These are phyloP conservation scores for Drosophila testacea DNA, from an alignment of 2,888 invertebrate species.

Conservation along the genomic window DNA sequence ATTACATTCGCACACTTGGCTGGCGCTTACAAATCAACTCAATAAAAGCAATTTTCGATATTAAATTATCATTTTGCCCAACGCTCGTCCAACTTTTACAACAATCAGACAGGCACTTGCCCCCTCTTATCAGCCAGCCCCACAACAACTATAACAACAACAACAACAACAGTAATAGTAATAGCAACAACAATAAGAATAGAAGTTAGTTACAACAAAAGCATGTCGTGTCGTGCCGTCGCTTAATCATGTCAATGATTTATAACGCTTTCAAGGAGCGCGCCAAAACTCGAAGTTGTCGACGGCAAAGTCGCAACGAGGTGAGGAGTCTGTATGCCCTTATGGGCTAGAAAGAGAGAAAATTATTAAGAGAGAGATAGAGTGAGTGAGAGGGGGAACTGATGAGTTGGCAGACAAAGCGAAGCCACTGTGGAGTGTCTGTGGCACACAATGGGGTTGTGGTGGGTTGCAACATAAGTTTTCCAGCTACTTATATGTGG, in stretches of 20 bases:
- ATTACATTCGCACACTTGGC: background rate
- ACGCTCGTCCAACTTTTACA: conserved; percentile 8
- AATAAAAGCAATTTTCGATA: conserved; percentile 78
- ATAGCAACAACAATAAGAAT: conserved; percentile 5
- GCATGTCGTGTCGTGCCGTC: conserved; percentile 78
- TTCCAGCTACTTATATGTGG: conserved; percentile 76
- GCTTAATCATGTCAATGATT: conserved; percentile 82
- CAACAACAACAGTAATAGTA: too few species aligned
- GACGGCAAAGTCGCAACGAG: conserved; percentile 64
- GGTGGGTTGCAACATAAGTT: conserved; percentile 71
- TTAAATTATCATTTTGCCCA: conserved; percentile 75
- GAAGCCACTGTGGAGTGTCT: conserved; percentile 27
- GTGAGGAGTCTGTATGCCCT: conserved; percentile 33
- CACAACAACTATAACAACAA: conserved; percentile 23
- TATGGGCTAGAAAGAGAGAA: background rate
- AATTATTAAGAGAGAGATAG: background rate
- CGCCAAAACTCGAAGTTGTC: conserved; percentile 76
- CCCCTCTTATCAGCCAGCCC: background rate
- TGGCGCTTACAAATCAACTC: conserved; percentile 57
- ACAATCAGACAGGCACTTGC: conserved; percentile 11
- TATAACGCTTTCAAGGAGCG: conserved; percentile 81
- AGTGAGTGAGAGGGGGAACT: conserved; percentile 14
- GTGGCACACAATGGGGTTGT: conserved; percentile 19
- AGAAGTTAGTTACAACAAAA: conserved; percentile 63
- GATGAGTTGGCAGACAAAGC: conserved; percentile 76